Percentiles rank a stretch among this genome's conserved stretches.
phyloP scores from a whole-genome alignment of 2,113 vertebrate species.

The Siphamia tubifer region DNA sequence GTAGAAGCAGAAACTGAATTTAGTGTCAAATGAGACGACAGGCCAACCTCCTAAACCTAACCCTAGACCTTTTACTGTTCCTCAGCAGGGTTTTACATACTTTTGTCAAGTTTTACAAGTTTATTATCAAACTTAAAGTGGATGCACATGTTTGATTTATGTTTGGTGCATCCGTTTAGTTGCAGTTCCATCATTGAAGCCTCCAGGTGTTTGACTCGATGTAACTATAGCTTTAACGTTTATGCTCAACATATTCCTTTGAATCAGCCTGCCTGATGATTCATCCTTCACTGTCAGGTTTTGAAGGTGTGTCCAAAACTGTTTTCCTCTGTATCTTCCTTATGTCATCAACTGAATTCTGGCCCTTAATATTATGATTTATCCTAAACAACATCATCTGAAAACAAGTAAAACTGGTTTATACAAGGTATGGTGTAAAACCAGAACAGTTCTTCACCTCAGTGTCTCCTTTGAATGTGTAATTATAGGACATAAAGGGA shows the following conservation, averaged over 20 bases:
- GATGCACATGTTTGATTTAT: slow-evolving; percentile 43
- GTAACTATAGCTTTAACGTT: neutral
- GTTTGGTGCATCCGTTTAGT: neutral
- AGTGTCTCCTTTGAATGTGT: slow-evolving; percentile 1
- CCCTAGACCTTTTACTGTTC: slow-evolving; percentile 15
- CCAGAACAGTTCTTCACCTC: neutral
- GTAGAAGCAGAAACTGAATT: neutral
- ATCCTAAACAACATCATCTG: too few relatives aligned
- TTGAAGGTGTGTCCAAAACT: neutral
- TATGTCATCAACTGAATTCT: neutral
- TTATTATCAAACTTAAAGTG: slow-evolving; percentile 44
- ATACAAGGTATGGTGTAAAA: neutral
- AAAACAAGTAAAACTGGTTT: neutral
- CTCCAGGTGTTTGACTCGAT: slow-evolving; percentile 18
- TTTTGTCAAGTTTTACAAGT: slow-evolving; percentile 50
- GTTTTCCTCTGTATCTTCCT: too few relatives aligned
- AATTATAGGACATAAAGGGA: slow-evolving; percentile 23
- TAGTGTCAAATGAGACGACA: neutral
- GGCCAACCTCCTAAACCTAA: neutral
- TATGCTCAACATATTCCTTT: neutral
- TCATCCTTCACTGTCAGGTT: neutral
- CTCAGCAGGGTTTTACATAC: slow-evolving; percentile 42
- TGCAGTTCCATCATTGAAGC: neutral
- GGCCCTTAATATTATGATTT: neutral
- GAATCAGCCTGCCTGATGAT: neutral